Percentiles rank a stretch among this genome's conserved stretches.
Conservation (phyloP, 2,888 invertebrate genomes). For the Mesorhabditis spiculigera region DNA sequence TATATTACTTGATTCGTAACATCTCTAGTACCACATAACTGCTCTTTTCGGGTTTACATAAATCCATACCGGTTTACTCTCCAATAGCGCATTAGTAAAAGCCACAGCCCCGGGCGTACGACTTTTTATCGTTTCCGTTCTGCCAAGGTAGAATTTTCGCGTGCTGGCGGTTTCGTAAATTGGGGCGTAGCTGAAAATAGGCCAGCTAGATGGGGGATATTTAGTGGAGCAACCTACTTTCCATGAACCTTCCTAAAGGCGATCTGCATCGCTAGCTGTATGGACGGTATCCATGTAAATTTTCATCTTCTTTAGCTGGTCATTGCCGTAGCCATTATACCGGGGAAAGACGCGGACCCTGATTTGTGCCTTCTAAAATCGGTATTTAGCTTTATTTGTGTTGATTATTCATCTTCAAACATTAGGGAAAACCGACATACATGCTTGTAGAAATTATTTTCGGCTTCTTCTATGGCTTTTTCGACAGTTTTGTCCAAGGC, state of each 20-base stretch:
- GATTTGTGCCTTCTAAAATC: conserved; percentile 25
- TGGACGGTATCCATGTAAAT: conserved; percentile 69
- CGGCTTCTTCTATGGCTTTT: conserved; percentile 62
- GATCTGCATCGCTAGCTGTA: conserved; percentile 68
- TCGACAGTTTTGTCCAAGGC: conserved; percentile 62
- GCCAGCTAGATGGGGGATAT: background rate
- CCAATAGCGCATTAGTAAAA: conserved; percentile 20
- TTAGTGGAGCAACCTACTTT: conserved; percentile 13
- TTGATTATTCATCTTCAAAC: background rate
- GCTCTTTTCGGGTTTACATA: conserved; percentile 7
- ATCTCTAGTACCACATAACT: conserved; percentile 11
- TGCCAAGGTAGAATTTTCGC: conserved; percentile 67
- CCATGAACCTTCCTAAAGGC: conserved; percentile 66
- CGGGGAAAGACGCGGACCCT: conserved; percentile 26
- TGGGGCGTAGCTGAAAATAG: conserved; percentile 64
- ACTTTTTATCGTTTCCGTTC: conserved; percentile 70
- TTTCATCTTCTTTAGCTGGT: conserved; percentile 62
- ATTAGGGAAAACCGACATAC: conserved; percentile 14
- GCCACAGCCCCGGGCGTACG: conserved; percentile 64
- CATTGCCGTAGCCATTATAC: conserved; percentile 37
- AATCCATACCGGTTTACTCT: conserved; percentile 11
- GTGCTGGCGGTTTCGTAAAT: conserved; percentile 71
- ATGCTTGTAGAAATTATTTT: conserved; percentile 50
- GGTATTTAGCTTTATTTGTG: conserved; percentile 55
- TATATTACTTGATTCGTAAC: no score